These are phyloP conservation scores for Acanthacorydalis orientalis DNA, from an alignment of 2,888 invertebrate genomes.

Conservation along the genomic window DNA sequence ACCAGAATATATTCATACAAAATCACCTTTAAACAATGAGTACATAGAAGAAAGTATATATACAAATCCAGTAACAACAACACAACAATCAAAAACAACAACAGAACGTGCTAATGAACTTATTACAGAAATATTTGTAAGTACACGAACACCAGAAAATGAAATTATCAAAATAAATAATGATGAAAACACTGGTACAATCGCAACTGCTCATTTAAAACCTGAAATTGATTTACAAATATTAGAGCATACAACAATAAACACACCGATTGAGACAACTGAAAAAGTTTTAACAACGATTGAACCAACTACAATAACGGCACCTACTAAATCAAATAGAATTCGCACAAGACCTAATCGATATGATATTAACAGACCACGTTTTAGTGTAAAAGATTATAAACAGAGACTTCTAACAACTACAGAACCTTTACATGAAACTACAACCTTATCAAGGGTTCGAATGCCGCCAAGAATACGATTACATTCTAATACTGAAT, in stretches of 20 bases:
- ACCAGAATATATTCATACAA: not conserved
- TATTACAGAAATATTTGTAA: constrained; percentile 8
- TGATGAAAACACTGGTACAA: not conserved
- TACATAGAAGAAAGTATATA: not conserved
- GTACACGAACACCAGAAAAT: constrained; percentile 2
- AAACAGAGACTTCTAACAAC: constrained; percentile 40
- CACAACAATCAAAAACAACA: no score
- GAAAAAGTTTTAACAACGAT: constrained; percentile 16
- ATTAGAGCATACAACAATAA: constrained; percentile 20
- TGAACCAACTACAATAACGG: constrained; percentile 12
- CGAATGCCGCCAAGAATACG: constrained; percentile 32
- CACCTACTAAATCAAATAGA: constrained; percentile 11
- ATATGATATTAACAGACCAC: constrained; percentile 41
- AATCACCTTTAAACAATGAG: not conserved
- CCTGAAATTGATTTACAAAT: constrained; percentile 13
- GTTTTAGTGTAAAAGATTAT: constrained; percentile 64
- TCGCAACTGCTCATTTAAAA: not conserved
- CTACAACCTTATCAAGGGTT: constrained; percentile 23
- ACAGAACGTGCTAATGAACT: constrained; percentile 7
- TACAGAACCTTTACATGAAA: constrained; percentile 25
- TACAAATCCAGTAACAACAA: not conserved
- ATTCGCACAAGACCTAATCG: constrained; percentile 32
- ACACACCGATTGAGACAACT: constrained; percentile 22
- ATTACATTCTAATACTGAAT: constrained; percentile 24
- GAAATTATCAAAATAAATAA: not conserved